These are phyloP conservation scores for Penaeus chinensis DNA, from an alignment of 1,140 invertebrate genomes.

Conservation along the genomic window DNA sequence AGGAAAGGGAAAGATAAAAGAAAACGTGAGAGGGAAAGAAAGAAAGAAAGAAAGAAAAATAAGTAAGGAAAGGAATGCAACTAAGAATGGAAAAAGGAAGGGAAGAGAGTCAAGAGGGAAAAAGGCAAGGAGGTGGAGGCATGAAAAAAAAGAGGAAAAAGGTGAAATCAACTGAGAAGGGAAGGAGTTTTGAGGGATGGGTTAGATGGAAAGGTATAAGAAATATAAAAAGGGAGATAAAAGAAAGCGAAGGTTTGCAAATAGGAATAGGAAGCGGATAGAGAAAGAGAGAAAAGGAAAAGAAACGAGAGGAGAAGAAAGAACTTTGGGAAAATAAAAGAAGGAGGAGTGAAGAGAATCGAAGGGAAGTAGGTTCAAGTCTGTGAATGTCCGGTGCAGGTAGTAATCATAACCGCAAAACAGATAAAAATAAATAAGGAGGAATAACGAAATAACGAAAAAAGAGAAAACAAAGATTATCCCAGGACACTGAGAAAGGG, in stretches of 20 bases:
- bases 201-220: neutral
- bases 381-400: neutral
- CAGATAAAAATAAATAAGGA: too few relatives aligned
- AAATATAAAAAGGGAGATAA: neutral
- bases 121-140: neutral
- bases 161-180: neutral
- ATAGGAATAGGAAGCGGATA: neutral
- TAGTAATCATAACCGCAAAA: neutral
- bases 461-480: too few relatives aligned
- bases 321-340: neutral
- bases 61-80: too few relatives aligned
- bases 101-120: neutral
- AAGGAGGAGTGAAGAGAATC: neutral
- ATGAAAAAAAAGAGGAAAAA: neutral
- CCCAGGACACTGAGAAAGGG: too few relatives aligned
- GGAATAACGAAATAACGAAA: too few relatives aligned
- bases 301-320: neutral
- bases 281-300: neutral
- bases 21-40: too few relatives aligned
- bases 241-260: slow-evolving; percentile 8
- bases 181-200: neutral
- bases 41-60: too few relatives aligned
- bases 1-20: too few relatives aligned
- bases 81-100: too few relatives aligned
- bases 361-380: neutral